Evolutionary conservation across 2,888 invertebrate genomes (phyloP), one percentile per base, ranked within the genome.

Genomic region (Bembecia ichneumoniformis): DNA sequence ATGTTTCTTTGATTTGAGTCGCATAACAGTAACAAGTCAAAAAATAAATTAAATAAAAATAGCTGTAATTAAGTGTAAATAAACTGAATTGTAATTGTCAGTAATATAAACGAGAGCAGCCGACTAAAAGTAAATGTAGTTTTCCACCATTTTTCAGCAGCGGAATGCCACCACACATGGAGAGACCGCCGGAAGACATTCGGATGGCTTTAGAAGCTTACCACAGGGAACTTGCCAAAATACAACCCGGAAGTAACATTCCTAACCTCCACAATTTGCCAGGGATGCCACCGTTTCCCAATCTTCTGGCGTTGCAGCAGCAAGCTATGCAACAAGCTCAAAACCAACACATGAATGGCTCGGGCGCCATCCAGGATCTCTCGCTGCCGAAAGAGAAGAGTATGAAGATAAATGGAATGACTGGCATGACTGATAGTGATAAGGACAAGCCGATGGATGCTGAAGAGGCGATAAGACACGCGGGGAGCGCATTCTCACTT

Each of bases 141-240:
- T 93, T 96, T 86, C 95, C 95, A 58, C 95, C 95, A 71, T 92
- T 94, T 89, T 93, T 96, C 84, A 94, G 94, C 70, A 90, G 92
- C 61, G 90, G 91, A 49, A 89, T 89, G 72, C 88, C 90, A 62
- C 90, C 90, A 49, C 88, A 90, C 63, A 89, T 87, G 81, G 87
- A 87, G 62, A 69, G 87, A 56, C 86, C 87, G 49, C 87, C 94
- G n/a, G 96, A 97, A 62, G 96, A 97, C 65, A 94, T 97, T 67
- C 91, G 96, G 43, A 89, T 96, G 88, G 96, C 96, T 10, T 82
- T 97, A 45, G 96, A 96, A 68, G 94, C 96, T 20, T 97, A 97
- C 83, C 96, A 96, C 74, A 92, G 97, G 56, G 98, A 98, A 80
- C 89, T 98, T 56, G 93, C 95, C 67, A 96, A 97, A 77, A 87